Conservation (phyloP, 2,113 vertebrate species). For the Blennius ocellaris region DNA sequence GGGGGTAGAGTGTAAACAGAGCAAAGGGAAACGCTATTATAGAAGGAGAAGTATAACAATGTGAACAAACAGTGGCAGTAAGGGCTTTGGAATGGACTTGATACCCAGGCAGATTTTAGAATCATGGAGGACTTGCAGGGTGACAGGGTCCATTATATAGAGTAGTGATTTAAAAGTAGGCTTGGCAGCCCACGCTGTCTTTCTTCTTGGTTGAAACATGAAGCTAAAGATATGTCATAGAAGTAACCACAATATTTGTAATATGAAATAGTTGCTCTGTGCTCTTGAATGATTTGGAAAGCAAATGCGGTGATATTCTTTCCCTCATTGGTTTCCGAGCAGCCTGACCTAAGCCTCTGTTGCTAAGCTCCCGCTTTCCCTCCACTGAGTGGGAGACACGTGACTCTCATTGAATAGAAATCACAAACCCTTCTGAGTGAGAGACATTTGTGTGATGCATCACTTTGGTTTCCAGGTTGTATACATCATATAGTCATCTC, state of each 20-base stretch:
- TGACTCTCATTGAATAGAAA: constrained; percentile 62
- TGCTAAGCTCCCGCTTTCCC: constrained; percentile 73
- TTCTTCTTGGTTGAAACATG: not conserved
- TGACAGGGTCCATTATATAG: too few relatives aligned
- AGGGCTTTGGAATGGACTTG: not conserved
- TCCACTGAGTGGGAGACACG: constrained; percentile 55
- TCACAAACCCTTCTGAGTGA: constrained; percentile 51
- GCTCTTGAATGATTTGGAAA: constrained; percentile 37
- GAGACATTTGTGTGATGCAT: constrained; percentile 49
- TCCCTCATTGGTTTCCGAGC: constrained; percentile 57
- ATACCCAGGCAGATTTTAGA: not conserved
- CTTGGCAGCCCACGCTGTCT: constrained; percentile 6
- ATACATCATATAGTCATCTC: not conserved
- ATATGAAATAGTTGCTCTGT: constrained; percentile 9
- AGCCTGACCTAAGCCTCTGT: constrained; percentile 62
- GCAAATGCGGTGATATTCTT: constrained; percentile 26
- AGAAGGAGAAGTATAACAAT: constrained; percentile 34
- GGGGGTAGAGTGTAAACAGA: constrained; percentile 56
- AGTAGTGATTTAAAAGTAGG: not conserved
- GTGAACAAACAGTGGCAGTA: too few relatives aligned
- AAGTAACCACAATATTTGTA: constrained; percentile 5
- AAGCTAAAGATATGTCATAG: not conserved
- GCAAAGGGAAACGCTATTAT: constrained; percentile 39
- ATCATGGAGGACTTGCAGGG: constrained; percentile 1
- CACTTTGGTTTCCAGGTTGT: constrained; percentile 3